Conservation (phyloP, 1,140 invertebrate species). For the Hycleus phaleratus region DNA sequence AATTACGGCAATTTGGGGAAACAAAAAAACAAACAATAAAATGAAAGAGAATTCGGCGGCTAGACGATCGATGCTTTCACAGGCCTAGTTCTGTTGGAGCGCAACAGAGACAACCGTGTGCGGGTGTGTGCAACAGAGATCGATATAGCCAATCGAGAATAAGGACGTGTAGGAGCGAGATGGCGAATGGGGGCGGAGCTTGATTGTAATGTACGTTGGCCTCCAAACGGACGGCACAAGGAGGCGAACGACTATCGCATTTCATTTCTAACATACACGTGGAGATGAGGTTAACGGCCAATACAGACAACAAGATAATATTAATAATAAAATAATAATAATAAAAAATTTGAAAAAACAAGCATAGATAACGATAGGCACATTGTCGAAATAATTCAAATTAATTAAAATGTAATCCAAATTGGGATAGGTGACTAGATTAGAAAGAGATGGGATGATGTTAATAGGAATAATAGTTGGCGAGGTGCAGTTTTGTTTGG, state of each 20-base stretch:
- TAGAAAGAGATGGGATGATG: too few relatives aligned
- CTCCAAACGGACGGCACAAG: constrained; percentile 15
- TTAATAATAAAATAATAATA: too few relatives aligned
- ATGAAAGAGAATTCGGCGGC: background rate
- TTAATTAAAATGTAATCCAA: background rate
- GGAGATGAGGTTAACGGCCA: constrained; percentile 20
- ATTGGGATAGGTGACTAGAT: too few relatives aligned
- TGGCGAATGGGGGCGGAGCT: background rate
- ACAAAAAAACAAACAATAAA: too few relatives aligned
- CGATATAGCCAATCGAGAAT: background rate
- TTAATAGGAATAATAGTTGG: too few relatives aligned
- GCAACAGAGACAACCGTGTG: background rate
- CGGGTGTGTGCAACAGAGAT: background rate
- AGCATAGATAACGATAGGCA: background rate
- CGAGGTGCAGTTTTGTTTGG: background rate
- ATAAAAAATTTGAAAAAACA: too few relatives aligned
- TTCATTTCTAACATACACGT: constrained; percentile 14
- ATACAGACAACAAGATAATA: background rate
- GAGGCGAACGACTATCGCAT: constrained; percentile 22
- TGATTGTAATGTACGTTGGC: constrained; percentile 8
- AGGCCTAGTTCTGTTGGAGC: too few relatives aligned
- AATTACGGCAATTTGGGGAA: too few relatives aligned
- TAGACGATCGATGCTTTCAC: constrained; percentile 2
- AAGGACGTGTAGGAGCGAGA: background rate
- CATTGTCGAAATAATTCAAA: background rate